A percentile compares a stretch with the other conserved stretches of the same genome.
These are phyloP conservation scores for Phania funesta DNA, from an alignment of 2,888 invertebrate species.

Conservation along the genomic window DNA sequence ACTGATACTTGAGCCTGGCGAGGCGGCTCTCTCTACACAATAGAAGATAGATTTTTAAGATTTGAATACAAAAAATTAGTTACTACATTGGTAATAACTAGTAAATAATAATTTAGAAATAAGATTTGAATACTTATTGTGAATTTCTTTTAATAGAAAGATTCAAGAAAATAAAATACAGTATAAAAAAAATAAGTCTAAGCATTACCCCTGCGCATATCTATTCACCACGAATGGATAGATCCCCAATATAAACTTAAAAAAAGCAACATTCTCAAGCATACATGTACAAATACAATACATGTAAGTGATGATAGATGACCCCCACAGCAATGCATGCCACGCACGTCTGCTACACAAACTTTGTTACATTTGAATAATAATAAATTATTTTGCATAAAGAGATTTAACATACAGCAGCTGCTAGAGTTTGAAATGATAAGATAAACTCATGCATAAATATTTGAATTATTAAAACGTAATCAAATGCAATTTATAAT, in stretches of 20 bases:
- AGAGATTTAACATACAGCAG: constrained; percentile 38
- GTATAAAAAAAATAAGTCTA: no score
- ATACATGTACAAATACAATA: constrained; percentile 20
- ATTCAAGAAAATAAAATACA: no score
- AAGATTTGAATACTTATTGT: no score
- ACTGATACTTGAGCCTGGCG: no score
- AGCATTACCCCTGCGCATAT: no score
- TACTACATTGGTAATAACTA: no score
- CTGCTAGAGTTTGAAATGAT: constrained; percentile 42
- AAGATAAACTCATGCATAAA: constrained; percentile 47
- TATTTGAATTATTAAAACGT: constrained; percentile 46
- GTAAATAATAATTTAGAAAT: no score
- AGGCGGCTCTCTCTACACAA: no score
- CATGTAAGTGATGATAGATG: constrained; percentile 58
- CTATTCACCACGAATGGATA: no score
- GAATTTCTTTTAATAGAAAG: no score
- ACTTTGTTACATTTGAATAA: constrained; percentile 48
- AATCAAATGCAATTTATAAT: constrained; percentile 55
- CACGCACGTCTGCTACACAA: constrained; percentile 21
- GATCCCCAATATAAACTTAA: neutral
- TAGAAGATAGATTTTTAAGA: no score
- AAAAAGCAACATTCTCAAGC: neutral
- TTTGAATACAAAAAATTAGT: no score
- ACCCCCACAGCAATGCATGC: constrained; percentile 32
- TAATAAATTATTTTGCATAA: constrained; percentile 49